Evolutionary conservation across 2,888 invertebrate species (phyloP).

Genomic region (Nemotelus nigrinus): DNA sequence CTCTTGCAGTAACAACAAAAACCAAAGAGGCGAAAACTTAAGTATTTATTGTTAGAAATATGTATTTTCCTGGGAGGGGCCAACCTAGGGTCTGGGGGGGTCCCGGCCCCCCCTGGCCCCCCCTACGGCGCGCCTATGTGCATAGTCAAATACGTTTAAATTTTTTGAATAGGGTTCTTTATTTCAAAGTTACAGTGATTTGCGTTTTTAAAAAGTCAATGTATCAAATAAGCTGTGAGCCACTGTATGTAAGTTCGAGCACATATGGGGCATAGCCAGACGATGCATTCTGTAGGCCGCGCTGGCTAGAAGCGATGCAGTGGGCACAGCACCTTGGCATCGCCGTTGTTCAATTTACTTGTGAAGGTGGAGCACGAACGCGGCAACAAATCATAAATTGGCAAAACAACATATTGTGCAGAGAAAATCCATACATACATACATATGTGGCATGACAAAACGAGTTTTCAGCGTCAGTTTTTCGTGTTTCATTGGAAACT

Average conservation of each 20-base stretch:
- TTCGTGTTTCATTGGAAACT: slow-evolving; percentile 4
- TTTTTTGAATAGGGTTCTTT: too few species aligned
- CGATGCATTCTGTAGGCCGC: neutral
- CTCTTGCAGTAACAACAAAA: too few species aligned
- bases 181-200: too few species aligned
- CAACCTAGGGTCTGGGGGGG: too few species aligned
- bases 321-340: slow-evolving; percentile 25
- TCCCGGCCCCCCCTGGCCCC: too few species aligned
- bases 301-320: neutral
- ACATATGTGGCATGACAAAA: neutral
- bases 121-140: too few species aligned
- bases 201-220: too few species aligned
- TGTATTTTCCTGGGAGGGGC: too few species aligned
- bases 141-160: too few species aligned
- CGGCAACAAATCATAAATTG: slow-evolving; percentile 40
- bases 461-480: slow-evolving; percentile 27
- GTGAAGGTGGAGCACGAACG: slow-evolving; percentile 28
- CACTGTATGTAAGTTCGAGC: neutral
- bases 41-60: too few species aligned
- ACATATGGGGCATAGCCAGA: neutral
- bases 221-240: too few species aligned
- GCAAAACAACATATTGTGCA: slow-evolving; percentile 18
- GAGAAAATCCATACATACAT: neutral
- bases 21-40: too few species aligned
- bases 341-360: neutral